Base-by-base conservation (phyloP, 2,113 vertebrate species). In the Antennarius striatus region DNA sequence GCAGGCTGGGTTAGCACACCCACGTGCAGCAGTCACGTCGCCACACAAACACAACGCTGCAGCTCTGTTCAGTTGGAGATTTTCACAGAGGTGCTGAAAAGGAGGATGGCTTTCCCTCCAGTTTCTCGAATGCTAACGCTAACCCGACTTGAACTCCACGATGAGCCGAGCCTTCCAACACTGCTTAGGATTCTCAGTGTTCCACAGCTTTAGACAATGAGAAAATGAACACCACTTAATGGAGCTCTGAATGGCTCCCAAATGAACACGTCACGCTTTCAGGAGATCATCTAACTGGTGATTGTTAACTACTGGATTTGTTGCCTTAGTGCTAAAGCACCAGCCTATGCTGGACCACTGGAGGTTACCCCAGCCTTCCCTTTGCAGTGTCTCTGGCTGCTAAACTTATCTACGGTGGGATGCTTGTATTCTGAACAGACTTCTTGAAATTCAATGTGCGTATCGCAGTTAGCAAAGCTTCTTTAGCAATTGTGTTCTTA, bases 21-120 rank as follows among this genome's bases (percentile, higher is more conserved):
- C 81, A 81, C 85, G 67, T 62, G 66, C n/a, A 82, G 59, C 43
- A 65, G 62, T 43, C 43, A 55, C 56, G 70, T 2, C 67, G 75
- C 69, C 14, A 28, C 28, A 32, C 66, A 55, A 72, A 65, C 30
- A 49, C 12, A 71, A 55, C 0, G 6, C 73, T 65, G 39, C 64
- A 61, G 56, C 68, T 17, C 53, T 42, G 62, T 83, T 77, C 77
- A 89, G 80, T 71, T 73, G 45, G 36, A 49, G 5, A 52, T 22
- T 22, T 22, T 22, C 22, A 22, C 22, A 22, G 22, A 63, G 60
- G 36, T 64, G 52, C 62, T 50, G 58, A 68, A 48, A 49, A 48
- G 70, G 71, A 82, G 59, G 43, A 51, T 1, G 2, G 63, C 50
- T 67, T 63, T 48, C 47, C 36, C 22, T n/a, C 16, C 39, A 47